These are phyloP conservation scores for Mormyrus hasselquistii DNA, from an alignment of 2,797 vertebrate species.

Conservation along the genomic window DNA sequence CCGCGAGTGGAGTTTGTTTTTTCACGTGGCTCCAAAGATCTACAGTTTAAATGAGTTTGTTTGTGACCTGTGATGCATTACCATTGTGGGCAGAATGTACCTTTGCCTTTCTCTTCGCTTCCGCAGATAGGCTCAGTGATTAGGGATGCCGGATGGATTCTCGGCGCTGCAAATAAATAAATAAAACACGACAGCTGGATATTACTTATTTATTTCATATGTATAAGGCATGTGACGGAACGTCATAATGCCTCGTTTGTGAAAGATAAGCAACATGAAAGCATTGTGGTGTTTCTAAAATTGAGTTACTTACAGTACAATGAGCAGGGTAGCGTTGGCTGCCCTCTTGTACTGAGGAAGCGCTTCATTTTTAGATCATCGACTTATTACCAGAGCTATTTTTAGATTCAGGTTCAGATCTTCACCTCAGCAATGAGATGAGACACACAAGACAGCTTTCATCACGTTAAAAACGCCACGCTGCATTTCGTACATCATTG, in stretches of 20 bases:
- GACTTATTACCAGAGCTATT: constrained; percentile 32
- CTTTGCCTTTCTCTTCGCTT: neutral
- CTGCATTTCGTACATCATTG: neutral
- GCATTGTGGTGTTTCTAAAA: neutral
- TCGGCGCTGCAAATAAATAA: neutral
- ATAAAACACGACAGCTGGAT: neutral
- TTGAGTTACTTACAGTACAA: neutral
- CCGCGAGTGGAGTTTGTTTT: neutral
- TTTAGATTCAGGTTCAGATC: constrained; percentile 30
- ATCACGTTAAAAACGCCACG: neutral
- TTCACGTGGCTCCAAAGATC: neutral
- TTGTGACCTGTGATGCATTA: neutral
- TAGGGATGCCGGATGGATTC: neutral
- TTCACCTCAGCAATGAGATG: constrained; percentile 26
- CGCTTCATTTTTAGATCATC: constrained; percentile 35
- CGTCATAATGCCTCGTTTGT: neutral
- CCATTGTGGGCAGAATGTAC: neutral
- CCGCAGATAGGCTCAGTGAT: neutral
- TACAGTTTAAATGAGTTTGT: neutral
- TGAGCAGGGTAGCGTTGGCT: neutral
- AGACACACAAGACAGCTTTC: neutral
- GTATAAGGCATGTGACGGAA: neutral
- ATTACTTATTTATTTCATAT: neutral
- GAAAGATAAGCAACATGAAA: neutral
- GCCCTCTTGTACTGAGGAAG: constrained; percentile 25